Evolutionary conservation across 2,113 vertebrate species (phyloP).

Genomic region (Onychorhynchus coronatus): DNA sequence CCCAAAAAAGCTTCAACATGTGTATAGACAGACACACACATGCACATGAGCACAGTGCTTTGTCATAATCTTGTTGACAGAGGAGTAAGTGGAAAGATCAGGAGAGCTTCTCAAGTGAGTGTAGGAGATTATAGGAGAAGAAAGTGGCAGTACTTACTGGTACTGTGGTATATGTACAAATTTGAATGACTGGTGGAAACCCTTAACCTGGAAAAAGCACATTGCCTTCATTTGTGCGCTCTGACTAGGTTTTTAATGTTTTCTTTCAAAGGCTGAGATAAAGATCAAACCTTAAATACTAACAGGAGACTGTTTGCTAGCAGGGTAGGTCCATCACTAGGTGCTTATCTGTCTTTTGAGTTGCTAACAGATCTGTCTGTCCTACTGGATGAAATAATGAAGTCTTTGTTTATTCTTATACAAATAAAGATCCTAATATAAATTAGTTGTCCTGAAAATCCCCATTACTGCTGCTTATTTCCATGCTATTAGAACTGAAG

Average conservation of each 20-base stretch:
- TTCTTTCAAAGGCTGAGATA: neutral
- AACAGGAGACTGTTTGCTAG: neutral
- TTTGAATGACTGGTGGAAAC: neutral
- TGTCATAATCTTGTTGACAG: neutral
- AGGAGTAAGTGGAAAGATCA: neutral
- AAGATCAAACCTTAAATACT: neutral
- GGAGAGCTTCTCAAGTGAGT: neutral
- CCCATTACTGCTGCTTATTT: neutral
- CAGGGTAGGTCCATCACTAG: neutral
- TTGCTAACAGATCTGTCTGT: neutral
- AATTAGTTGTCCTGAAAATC: neutral
- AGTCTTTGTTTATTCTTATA: neutral
- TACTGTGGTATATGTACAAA: neutral
- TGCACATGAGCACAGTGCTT: fast-evolving
- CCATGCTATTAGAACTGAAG: constrained; percentile 28
- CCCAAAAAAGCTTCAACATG: neutral
- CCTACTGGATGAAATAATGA: neutral
- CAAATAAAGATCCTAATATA: neutral
- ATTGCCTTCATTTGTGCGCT: neutral
- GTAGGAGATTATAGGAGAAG: neutral
- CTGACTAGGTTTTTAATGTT: neutral
- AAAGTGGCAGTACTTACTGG: neutral
- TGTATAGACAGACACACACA: neutral
- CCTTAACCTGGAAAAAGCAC: neutral
- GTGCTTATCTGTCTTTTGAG: neutral